Conservation (phyloP, 2,888 invertebrate genomes). For the Serripes groenlandicus region DNA sequence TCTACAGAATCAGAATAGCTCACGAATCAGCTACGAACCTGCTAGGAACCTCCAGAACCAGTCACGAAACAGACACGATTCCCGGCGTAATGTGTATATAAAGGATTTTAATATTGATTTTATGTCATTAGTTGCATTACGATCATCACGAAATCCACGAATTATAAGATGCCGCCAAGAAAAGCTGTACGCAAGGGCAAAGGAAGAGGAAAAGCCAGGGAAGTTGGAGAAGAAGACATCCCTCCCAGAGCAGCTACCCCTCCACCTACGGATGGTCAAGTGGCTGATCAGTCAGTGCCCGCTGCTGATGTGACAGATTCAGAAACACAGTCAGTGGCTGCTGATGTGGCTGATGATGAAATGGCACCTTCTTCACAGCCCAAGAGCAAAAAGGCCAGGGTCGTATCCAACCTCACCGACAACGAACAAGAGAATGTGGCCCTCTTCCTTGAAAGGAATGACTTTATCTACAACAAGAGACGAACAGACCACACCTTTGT, state of each 20-base stretch:
- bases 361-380: slow-evolving; percentile 37
- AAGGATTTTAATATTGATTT: no score
- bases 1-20: slow-evolving; percentile 30
- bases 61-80: slow-evolving; percentile 13
- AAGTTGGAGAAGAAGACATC: no score
- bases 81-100: no score
- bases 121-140: slow-evolving; percentile 34
- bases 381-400: slow-evolving; percentile 57
- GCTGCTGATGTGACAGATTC: slow-evolving; percentile 24
- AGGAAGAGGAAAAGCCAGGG: neutral
- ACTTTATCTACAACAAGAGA: slow-evolving; percentile 59
- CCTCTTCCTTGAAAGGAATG: slow-evolving; percentile 50
- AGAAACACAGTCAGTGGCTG: slow-evolving; percentile 37
- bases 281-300: neutral
- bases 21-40: slow-evolving; percentile 42
- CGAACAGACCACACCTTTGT: slow-evolving; percentile 44
- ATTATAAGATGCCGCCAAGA: slow-evolving; percentile 3
- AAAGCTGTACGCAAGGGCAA: slow-evolving; percentile 19
- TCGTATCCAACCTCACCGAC: slow-evolving; percentile 49
- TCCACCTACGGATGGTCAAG: slow-evolving; percentile 15
- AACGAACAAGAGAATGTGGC: slow-evolving; percentile 54
- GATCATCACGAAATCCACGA: slow-evolving; percentile 18
- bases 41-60: slow-evolving; percentile 22
- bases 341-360: slow-evolving; percentile 44
- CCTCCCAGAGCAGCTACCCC: slow-evolving; percentile 16